Evolutionary conservation across 2,113 vertebrate species (phyloP).

Genomic region (Corynorhinus townsendii): DNA sequence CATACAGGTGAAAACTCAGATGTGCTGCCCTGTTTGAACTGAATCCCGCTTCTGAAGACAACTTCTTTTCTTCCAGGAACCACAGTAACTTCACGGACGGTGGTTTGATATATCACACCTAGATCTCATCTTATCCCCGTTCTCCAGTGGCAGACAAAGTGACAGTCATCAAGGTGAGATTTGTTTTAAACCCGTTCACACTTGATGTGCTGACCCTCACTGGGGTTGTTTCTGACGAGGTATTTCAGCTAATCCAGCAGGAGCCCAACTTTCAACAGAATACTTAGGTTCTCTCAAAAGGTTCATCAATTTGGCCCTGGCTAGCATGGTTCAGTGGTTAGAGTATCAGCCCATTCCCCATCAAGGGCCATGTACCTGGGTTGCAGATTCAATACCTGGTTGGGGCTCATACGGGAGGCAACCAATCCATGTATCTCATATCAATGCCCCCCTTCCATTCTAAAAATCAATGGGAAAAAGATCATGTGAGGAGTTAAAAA

Average conservation of each 20-base stretch:
- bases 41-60: not conserved
- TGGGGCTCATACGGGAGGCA: too few relatives aligned
- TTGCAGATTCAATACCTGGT: too few relatives aligned
- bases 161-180: not conserved
- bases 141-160: not conserved
- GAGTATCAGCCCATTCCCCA: too few relatives aligned
- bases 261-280: not conserved
- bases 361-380: too few relatives aligned
- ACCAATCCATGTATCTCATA: too few relatives aligned
- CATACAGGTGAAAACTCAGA: too few relatives aligned
- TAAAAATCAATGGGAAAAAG: too few relatives aligned
- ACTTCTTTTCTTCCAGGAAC: accelerated
- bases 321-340: too few relatives aligned
- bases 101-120: accelerated
- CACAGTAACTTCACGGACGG: not conserved
- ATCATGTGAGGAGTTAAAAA: too few relatives aligned
- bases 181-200: accelerated
- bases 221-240: not conserved
- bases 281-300: not conserved
- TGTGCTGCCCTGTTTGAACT: not conserved
- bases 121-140: not conserved
- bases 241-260: not conserved
- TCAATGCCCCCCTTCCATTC: too few relatives aligned
- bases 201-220: not conserved
- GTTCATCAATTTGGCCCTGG: not conserved